phyloP scores from a whole-genome alignment of 35 echinoderm and acorn worm species.

The Apostichopus japonicus region DNA sequence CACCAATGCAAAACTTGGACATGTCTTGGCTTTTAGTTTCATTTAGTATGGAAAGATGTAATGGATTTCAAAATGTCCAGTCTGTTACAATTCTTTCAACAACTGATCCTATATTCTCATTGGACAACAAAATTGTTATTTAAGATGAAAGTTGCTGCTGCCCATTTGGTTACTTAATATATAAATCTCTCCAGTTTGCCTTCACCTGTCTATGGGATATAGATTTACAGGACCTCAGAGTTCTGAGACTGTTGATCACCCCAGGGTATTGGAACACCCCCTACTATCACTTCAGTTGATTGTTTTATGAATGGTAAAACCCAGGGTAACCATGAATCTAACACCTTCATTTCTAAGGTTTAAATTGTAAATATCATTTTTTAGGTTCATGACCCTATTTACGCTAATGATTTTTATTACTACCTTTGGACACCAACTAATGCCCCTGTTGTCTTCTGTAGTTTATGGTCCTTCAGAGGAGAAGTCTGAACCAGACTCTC shows the following conservation, averaged over 20 bases:
- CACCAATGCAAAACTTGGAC: too few relatives aligned
- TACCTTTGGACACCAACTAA: background rate
- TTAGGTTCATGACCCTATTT: background rate
- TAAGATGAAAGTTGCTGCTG: background rate
- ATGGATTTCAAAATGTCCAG: background rate
- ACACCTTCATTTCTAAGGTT: slow-evolving; percentile 9
- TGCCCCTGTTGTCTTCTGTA: background rate
- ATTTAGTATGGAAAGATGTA: too few relatives aligned
- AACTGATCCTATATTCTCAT: background rate
- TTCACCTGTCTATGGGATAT: slow-evolving; percentile 25
- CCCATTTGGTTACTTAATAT: background rate
- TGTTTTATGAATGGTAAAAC: background rate
- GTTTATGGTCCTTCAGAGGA: background rate
- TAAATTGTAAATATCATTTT: background rate
- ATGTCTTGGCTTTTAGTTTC: too few relatives aligned
- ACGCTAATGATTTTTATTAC: background rate
- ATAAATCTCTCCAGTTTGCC: background rate
- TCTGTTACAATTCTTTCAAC: background rate
- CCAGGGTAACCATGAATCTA: slow-evolving; percentile 19
- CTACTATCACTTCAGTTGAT: background rate
- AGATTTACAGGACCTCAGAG: slow-evolving; percentile 26
- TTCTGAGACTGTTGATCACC: background rate
- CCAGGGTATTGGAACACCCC: background rate
- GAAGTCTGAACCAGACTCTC: background rate
- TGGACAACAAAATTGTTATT: background rate